phyloP scores from a whole-genome alignment of 2,113 vertebrate genomes.

The Pseudopipra pipra region DNA sequence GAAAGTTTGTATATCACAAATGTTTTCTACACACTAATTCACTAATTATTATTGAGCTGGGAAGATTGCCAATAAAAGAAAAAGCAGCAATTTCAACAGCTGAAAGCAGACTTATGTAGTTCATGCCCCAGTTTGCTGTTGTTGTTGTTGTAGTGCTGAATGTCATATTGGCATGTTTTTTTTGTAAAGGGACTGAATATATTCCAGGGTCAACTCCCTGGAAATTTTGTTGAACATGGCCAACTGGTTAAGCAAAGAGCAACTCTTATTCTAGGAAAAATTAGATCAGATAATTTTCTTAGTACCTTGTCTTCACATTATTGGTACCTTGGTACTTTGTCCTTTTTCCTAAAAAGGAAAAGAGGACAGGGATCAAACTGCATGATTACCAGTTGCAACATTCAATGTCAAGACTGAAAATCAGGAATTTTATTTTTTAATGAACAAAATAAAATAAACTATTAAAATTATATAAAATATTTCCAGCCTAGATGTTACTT shows the following conservation, averaged over 20 bases:
- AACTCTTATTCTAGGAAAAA: not conserved
- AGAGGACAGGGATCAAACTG: not conserved
- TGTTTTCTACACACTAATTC: constrained; percentile 24
- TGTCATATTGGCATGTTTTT: not conserved
- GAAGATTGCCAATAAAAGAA: constrained; percentile 7
- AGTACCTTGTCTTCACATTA: not conserved
- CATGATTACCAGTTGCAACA: not conserved
- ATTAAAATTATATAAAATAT: not conserved
- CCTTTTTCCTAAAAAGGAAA: not conserved
- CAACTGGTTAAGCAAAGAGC: not conserved
- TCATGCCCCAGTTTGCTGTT: not conserved
- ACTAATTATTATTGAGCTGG: constrained; percentile 16
- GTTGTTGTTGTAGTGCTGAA: not conserved
- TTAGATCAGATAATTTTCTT: not conserved
- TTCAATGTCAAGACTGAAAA: not conserved
- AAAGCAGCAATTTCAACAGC: not conserved
- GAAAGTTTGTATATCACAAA: constrained; percentile 24
- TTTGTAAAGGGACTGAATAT: not conserved
- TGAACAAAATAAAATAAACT: not conserved
- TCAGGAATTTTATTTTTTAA: not conserved
- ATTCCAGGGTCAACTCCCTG: not conserved
- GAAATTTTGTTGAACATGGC: not conserved
- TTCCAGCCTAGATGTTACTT: not conserved
- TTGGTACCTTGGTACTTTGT: not conserved
- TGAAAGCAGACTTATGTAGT: not conserved